These are phyloP conservation scores for Adelphocoris suturalis DNA, from an alignment of 2,888 invertebrate species.

Conservation along the genomic window DNA sequence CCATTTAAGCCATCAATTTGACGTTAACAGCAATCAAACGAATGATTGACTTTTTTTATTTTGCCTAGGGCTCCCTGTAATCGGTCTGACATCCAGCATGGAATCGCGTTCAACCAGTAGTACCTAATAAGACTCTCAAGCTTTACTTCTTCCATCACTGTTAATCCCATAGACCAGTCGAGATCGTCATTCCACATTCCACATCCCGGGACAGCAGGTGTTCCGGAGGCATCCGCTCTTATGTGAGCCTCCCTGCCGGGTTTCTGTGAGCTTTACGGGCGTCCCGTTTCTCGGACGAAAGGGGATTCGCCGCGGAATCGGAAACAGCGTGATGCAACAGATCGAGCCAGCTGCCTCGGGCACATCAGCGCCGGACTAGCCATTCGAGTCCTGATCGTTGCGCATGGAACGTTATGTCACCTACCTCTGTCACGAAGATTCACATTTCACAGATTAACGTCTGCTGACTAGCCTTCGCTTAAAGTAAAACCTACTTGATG, in stretches of 20 bases:
- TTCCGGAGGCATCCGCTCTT: not conserved
- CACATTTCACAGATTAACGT: not conserved
- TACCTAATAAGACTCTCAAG: no score
- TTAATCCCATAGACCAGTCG: no score
- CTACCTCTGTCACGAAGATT: not conserved
- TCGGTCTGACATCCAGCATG: no score
- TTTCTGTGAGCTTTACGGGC: no score
- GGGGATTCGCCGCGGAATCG: not conserved
- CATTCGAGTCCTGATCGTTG: not conserved
- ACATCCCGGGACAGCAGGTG: constrained; percentile 8
- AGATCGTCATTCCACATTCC: not conserved
- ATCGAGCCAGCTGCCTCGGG: no score
- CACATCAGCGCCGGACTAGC: not conserved
- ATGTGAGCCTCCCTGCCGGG: not conserved
- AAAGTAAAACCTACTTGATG: not conserved
- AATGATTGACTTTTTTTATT: no score
- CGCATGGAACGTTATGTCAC: not conserved
- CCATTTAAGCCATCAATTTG: no score
- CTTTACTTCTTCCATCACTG: no score
- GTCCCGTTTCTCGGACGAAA: constrained; percentile 7
- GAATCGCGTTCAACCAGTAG: no score
- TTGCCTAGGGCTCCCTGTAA: no score
- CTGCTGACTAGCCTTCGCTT: not conserved
- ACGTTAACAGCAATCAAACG: no score
- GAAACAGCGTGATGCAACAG: not conserved